phyloP scores from a whole-genome alignment of 2,797 vertebrate species.

The Periparus ater region DNA sequence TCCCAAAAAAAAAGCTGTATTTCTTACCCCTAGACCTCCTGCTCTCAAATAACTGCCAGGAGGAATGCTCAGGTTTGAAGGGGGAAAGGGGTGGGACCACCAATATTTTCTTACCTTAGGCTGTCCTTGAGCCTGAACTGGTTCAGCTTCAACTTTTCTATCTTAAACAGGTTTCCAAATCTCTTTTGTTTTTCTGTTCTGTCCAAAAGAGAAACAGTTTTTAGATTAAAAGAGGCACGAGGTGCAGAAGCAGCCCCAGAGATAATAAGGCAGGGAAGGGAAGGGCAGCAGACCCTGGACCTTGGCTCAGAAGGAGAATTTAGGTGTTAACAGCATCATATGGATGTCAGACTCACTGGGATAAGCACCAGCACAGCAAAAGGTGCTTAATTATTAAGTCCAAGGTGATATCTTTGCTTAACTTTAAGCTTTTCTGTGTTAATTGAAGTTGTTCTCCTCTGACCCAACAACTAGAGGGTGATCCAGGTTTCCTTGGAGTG shows the following conservation, averaged over 20 bases:
- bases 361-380: not conserved
- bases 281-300: not conserved
- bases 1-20: not conserved
- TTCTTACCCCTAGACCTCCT: not conserved
- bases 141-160: slow-evolving; percentile 70
- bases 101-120: slow-evolving; percentile 58
- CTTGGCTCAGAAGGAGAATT: not conserved
- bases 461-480: not conserved
- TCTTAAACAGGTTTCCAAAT: slow-evolving; percentile 71
- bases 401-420: not conserved
- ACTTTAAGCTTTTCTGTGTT: not conserved
- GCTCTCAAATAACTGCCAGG: not conserved
- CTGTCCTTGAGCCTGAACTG: slow-evolving; percentile 64
- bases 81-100: not conserved
- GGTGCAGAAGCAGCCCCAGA: not conserved
- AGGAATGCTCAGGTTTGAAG: not conserved
- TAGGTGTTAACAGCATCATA: not conserved
- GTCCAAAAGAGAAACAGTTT: slow-evolving; percentile 30
- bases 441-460: not conserved
- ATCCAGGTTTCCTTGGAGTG: not conserved
- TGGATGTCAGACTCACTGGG: not conserved
- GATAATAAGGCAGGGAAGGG: not conserved
- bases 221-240: not conserved
- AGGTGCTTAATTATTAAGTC: not conserved
- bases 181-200: slow-evolving; percentile 65